Evolutionary conservation across 2,113 vertebrate genomes (phyloP).

Genomic region (Myocastor coypus): DNA sequence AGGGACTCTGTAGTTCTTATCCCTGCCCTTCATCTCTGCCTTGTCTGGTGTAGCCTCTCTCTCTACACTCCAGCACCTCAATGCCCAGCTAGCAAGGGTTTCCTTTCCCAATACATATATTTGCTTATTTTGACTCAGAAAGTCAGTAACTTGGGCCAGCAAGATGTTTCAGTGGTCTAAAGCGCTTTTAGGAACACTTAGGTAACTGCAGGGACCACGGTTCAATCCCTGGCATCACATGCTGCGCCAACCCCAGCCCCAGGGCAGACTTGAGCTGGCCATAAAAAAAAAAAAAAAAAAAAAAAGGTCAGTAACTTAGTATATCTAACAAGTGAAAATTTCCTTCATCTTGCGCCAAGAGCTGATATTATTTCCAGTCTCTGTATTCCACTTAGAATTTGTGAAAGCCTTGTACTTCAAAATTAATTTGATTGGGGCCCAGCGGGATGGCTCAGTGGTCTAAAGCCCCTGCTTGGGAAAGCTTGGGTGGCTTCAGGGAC

Average conservation of each 20-base stretch:
- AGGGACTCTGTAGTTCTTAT: not conserved
- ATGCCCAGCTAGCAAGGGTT: not conserved
- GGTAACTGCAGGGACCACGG: too few species aligned
- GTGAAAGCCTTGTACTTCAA: slow-evolving; percentile 4
- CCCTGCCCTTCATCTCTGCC: not conserved
- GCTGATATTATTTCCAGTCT: not conserved
- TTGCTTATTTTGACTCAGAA: not conserved
- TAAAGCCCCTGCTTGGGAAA: too few species aligned
- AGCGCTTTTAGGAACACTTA: too few species aligned
- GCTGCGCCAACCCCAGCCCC: too few species aligned
- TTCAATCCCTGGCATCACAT: too few species aligned
- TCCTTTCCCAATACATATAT: not conserved
- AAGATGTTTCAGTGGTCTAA: too few species aligned
- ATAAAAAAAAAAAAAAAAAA: too few species aligned
- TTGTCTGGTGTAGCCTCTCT: not conserved
- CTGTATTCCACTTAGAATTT: not conserved
- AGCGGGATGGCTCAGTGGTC: too few species aligned
- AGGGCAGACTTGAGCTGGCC: too few species aligned
- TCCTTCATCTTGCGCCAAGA: not conserved
- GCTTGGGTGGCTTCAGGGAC: too few species aligned
- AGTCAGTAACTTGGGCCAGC: not conserved
- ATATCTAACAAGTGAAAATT: not conserved
- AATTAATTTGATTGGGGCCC: slow-evolving; percentile 32
- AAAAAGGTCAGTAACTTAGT: not conserved
- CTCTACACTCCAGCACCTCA: not conserved